phyloP scores from a whole-genome alignment of 1,140 invertebrate species.

The Drosophila auraria region DNA sequence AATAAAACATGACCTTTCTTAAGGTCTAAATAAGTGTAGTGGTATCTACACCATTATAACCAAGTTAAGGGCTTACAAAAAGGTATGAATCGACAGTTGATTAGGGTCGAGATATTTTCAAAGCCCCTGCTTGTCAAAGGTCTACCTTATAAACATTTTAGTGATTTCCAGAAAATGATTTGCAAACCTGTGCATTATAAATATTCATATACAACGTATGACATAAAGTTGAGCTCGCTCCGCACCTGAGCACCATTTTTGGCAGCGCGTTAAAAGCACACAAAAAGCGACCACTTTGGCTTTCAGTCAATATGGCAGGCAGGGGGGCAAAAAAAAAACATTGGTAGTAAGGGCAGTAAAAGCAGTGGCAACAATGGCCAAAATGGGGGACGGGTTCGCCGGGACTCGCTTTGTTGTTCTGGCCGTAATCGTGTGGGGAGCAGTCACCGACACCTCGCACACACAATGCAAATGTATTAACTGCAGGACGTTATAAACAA shows the following conservation, averaged over 20 bases:
- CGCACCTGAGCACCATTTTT: constrained; percentile 35
- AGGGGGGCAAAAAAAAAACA: constrained; percentile 3
- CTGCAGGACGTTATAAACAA: constrained; percentile 74
- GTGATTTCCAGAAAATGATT: constrained; percentile 12
- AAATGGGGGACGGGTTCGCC: constrained; percentile 1
- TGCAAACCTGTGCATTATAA: constrained; percentile 23
- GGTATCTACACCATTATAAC: neutral
- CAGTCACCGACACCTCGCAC: constrained; percentile 34
- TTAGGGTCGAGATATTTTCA: neutral
- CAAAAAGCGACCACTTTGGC: constrained; percentile 46
- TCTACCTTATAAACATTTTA: constrained; percentile 1
- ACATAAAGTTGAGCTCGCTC: constrained; percentile 29
- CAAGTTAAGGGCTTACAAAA: neutral
- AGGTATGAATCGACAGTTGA: neutral
- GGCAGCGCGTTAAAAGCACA: constrained; percentile 35
- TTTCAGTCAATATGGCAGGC: constrained; percentile 35
- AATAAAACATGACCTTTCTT: neutral
- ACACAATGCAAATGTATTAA: constrained; percentile 68
- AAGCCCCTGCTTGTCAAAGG: neutral
- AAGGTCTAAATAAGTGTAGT: neutral
- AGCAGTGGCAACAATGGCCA: constrained; percentile 28
- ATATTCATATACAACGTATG: constrained; percentile 39
- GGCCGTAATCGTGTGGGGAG: constrained; percentile 18
- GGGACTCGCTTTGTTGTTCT: constrained; percentile 34
- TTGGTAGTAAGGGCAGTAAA: constrained; percentile 33